phyloP scores from a whole-genome alignment of 1,140 invertebrate species.

The Drosophila ironensis region DNA sequence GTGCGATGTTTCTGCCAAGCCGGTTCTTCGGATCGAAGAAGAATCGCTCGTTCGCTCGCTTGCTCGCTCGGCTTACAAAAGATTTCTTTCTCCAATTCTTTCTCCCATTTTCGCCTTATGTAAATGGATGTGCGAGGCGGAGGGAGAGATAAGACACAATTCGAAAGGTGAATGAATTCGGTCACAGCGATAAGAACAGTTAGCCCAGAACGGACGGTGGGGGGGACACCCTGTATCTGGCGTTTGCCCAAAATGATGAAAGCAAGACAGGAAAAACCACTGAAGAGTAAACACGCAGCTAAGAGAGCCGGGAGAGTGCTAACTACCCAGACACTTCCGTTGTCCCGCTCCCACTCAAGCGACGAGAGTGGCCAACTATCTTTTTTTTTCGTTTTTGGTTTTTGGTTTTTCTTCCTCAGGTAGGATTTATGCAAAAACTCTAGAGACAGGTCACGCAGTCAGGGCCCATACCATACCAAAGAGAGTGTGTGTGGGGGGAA shows the following conservation, averaged over 20 bases:
- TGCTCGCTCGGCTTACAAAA: conserved; percentile 35
- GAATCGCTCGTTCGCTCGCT: too few relatives aligned
- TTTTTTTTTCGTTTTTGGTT: too few relatives aligned
- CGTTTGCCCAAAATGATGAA: conserved; percentile 51
- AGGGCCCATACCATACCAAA: conserved; percentile 31
- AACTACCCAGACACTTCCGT: conserved; percentile 10
- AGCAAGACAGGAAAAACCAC: conserved; percentile 44
- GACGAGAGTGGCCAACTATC: conserved; percentile 25
- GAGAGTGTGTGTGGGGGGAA: too few relatives aligned
- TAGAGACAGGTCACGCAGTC: conserved; percentile 41
- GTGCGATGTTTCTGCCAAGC: conserved; percentile 33
- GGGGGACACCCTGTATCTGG: conserved; percentile 32
- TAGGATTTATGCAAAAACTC: conserved; percentile 47
- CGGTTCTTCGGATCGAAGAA: conserved; percentile 57
- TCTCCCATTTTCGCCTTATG: conserved; percentile 56
- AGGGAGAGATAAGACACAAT: conserved; percentile 43
- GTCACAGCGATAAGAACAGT: conserved; percentile 57
- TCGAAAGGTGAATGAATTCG: conserved; percentile 69
- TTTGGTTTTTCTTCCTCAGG: too few relatives aligned
- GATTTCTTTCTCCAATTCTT: conserved; percentile 55
- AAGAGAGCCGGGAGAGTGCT: conserved; percentile 18
- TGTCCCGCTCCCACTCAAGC: conserved; percentile 33
- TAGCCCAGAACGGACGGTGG: conserved; percentile 22
- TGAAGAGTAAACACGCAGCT: conserved; percentile 38
- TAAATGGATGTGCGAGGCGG: conserved; percentile 46